Evolutionary conservation across 1,140 invertebrate species (phyloP).

Genomic region (Neodiprion pinetum): DNA sequence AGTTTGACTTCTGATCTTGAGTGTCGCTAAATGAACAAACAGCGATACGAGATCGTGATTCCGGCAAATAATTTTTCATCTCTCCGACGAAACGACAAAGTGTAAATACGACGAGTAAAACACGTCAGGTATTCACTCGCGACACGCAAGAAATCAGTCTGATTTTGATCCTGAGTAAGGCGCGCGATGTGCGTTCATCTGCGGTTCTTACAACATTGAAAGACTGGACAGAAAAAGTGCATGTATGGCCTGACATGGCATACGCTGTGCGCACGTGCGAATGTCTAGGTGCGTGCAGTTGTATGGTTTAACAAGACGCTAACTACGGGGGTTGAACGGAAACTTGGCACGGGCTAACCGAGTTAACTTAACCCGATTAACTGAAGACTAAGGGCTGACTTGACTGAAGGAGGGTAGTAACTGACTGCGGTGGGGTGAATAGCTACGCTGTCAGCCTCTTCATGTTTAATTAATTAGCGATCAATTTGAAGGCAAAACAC

Average conservation of each 20-base stretch:
- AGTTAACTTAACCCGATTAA: slow-evolving; percentile 56
- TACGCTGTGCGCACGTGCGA: not conserved
- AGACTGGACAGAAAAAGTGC: too few species aligned
- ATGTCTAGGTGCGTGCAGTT: not conserved
- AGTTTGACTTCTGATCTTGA: too few species aligned
- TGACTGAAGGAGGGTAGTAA: slow-evolving; percentile 34
- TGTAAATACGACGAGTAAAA: too few species aligned
- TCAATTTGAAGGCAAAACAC: slow-evolving; percentile 43
- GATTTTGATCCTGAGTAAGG: too few species aligned
- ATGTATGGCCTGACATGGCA: not conserved
- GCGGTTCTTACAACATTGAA: too few species aligned
- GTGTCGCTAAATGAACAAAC: too few species aligned
- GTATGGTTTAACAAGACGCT: slow-evolving; percentile 40
- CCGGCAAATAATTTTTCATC: too few species aligned
- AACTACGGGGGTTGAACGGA: slow-evolving; percentile 39
- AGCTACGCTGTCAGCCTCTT: slow-evolving; percentile 41
- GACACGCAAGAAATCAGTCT: too few species aligned
- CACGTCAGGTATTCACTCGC: too few species aligned
- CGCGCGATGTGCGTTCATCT: too few species aligned
- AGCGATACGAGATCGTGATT: too few species aligned
- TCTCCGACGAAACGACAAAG: too few species aligned
- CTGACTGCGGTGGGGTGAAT: slow-evolving; percentile 24
- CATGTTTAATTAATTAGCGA: slow-evolving; percentile 53
- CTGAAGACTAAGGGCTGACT: slow-evolving; percentile 50
- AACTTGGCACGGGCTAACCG: slow-evolving; percentile 40